Base-by-base conservation (phyloP, 2,888 invertebrate genomes). In the Diarsia dahlii region DNA sequence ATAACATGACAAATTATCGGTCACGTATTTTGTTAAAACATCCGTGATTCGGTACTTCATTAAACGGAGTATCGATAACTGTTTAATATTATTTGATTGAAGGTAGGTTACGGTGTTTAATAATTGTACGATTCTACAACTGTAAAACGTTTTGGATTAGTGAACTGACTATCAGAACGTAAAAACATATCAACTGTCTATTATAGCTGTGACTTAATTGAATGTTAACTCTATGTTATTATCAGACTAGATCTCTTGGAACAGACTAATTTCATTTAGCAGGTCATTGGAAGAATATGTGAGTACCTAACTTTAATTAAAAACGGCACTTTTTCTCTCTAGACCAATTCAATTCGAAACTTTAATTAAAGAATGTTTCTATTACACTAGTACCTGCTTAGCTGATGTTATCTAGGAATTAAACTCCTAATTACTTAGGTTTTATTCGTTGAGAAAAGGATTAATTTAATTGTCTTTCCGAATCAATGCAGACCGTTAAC, bases 1-100 rank as follows among this genome's bases (percentile, higher is more conserved):
- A 76, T 68, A 68, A 66, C 54, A 73, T 73, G 79, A 88, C 80
- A 85, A 77, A 72, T 79, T 77, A 45, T 78, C 63, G 65, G 60
- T 77, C 62, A 39, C 64, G 65, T 69, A 60, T 64, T 68, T 13
- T 3, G n/a, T 45, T 63, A 39, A 60, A 34, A 66, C 34, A 65
- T 48, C 74, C 3, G 63, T 56, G 56, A 45, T 71, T 65, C 3
- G 13, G 64, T 69, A 28, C 63, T 23, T 63, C 8, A 62, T 66
- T 71, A 68, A 34, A 9, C 54, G 58, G 52, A n/a, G 3, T 2
- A 48, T 34, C 0, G 45, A 6, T 56, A 54, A 2, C 34, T 45
- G 48, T 54, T 75, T 46, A n/a, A 71, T 69, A 71, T 46, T 18
- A 39, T 71, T 67, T 64, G 20, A 64, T 76, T 76, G 52, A 23